Evolutionary conservation across 2,888 invertebrate genomes (phyloP), one percentile per base, ranked within the genome.

Genomic region (Cancer borealis): DNA sequence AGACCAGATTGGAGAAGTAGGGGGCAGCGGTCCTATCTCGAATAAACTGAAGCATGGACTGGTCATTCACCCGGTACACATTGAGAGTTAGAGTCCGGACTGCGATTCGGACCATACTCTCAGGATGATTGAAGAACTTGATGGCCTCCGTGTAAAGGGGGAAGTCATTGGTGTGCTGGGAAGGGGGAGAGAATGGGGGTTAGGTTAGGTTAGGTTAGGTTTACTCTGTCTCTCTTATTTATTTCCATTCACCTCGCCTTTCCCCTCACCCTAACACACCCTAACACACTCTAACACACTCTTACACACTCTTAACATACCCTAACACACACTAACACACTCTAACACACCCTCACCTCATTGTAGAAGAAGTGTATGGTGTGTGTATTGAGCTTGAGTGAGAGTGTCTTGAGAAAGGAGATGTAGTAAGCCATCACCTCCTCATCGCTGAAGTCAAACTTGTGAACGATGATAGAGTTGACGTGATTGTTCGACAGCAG

Each of bases 381-480:
- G 96, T 99, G 99, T 96, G 98, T 98, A 97, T 99, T 99, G 92
- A 99, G 97, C 97, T 99, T 99, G 94, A 99, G 97, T 96, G 99
- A 99, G 93, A 99, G 97, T 0, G 99, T 99, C 97, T 99, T 99
- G 96, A 99, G 97, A 97, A 99, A 99, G 92, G 99, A 99, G 96
- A 99, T 99, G 97, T 99, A 99, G 97, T 99, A 99, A 1, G 99
- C 99, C 99, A 99, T 99, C 91, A 99, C 99, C 97, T 99, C 99
- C 97, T 99, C 99, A 97, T 99, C 99, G 3, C 99, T 99, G 96
- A 99, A 99, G 97, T 99, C 99, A 97, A 99, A 99, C 97, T 99
- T 99, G 97, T 99, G 99, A 93, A 99, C 99, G 96, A 99, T 99
- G 96, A 99, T 99, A 91, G 99, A 99, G 97, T 99, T 99, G 79